Base-by-base conservation (phyloP, 2,797 vertebrate genomes). In the Melanotaenia maccullochi region DNA sequence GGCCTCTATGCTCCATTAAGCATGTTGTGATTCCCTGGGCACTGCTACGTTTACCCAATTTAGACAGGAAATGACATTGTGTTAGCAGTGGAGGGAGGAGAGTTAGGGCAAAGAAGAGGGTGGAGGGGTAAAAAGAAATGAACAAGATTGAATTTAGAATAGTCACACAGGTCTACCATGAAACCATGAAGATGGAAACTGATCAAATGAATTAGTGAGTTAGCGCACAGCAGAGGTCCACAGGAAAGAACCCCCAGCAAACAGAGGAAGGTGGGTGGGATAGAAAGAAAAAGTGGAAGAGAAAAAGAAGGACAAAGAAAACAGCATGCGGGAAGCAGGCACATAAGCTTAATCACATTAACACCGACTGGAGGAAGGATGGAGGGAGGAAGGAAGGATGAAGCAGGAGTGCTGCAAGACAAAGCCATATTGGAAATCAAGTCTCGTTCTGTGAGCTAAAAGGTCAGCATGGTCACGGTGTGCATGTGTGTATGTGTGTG, bases 381-480 rank as follows among this genome's bases (percentile, higher is more conserved):
- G 54, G 71, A 76, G 51, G 51, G 51, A 54, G 51, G 71, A 66
- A 81, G 86, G 85, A 83, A 76, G 86, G 56, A 73, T 65, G 49
- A 69, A 76, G 67, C 57, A 36, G n/a, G 74, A 85, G 79, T 58
- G 83, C 87, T 87, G 82, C 79, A 81, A 87, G 85, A 89, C 89
- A 85, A 87, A 85, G 83, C 86, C 85, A 61, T 84, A 91, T 92
- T 91, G 88, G 91, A 93, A 92, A 91, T 90, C 87, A 87, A 89
- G 92, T 92, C 90, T 90, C 79, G 85, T 88, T 89, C 74, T 42
- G 85, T 18, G 54, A 87, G 81, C 85, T 84, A 59, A 90, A 92
- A 93, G 92, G 93, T 93, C 92, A 90, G 74, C 30, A 30, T 89
- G 88, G 87, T 86, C 85, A 81, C 74, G 51, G 82, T 42, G 57